Evolutionary conservation across 2,113 vertebrate species (phyloP), one percentile per base, ranked within the genome.

Genomic region (Phrynosoma blainvillii): DNA sequence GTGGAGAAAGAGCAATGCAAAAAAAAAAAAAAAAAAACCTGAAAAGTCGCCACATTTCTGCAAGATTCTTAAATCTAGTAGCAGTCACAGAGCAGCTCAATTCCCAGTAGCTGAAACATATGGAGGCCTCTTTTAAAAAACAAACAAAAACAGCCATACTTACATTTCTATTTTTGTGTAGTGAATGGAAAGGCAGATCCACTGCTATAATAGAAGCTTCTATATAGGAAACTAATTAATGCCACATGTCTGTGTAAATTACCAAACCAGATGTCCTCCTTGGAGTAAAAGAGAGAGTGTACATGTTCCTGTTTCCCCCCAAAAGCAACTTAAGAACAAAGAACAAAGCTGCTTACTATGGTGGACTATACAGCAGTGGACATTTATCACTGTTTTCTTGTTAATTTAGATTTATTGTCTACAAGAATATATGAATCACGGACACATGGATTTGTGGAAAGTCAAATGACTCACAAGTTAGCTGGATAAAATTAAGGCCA

Each of bases 201-300:
- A 82, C 78, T 62, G 83, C 79, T 91, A 89, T 93, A 93, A 9
- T 88, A 84, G 85, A 84, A 92, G 89, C n/a, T 65, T 47, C 47
- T 75, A 91, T 91, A 91, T 56, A 93, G 75, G 86, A 94, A 93
- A 92, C 36, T 94, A 94, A 96, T 95, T 95, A 93, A 95, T 95
- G 92, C 94, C 95, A 95, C 92, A 95, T 95, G 95, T 91, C 90
- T 32, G 30, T 76, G 82, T 36, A 86, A 91, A 95, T 92, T 92
- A 92, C 92, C 94, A 92, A 94, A 93, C 91, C 95, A 96, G 95
- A 95, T 95, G 93, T 93, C 94, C 76, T 94, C 91, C 92, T 94
- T 89, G 87, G 92, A 95, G 91, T 81, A 54, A 84, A 47, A 80
- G 21, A 71, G 40, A 47, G 68, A 32, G n/a, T 9, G 1, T 93